Evolutionary conservation across 2,888 invertebrate genomes (phyloP), one percentile per base, ranked within the genome.

Genomic region (Bombylius discolor): DNA sequence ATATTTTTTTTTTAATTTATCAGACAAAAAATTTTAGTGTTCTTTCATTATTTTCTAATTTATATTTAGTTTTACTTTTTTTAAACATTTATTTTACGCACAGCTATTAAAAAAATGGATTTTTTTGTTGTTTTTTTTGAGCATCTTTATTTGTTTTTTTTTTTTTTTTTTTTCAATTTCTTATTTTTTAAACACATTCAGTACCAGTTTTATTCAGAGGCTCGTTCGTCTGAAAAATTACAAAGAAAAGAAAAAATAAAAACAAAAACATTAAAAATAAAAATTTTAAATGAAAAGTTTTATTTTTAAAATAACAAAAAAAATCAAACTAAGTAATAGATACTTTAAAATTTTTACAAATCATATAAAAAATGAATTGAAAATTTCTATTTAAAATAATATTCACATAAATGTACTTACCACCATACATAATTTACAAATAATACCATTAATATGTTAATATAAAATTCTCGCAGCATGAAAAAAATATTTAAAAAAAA

Each of bases 141-240:
- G 34, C 34, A 36, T 36, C 4, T 36, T 7, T 36, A 7, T 36
- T 36, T 8, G 5, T 36, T 36, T 36, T 8, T 36, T 36, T 36
- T 44, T 11, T 46, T 46, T 12, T 47, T 36, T 1, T 5, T 11
- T 5, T 42, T 11, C 11, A 11, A 8, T 42, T 42, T 36, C 1
- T 4, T 42, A 11, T 14, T 50, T 13, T 76, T 74, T 79, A 88
- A 78, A 88, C 87, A 78, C 84, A 87, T 69, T 87, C 87, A 75
- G 84, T 84, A 72, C 85, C 85, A 69, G 84, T 82, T 73, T 82
- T 83, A 67, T 84, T 89, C 71, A 89, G 81, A 63, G 89, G 89
- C 78, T 87, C 85, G 77, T 85, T 84, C 68, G 85, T 87, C 89
- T 89, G 81, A 13, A 81, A 83, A 23, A 3, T 23, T 1, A 23